Base-by-base conservation (phyloP, 2,888 invertebrate genomes). In the Troides oblongomaculatus region DNA sequence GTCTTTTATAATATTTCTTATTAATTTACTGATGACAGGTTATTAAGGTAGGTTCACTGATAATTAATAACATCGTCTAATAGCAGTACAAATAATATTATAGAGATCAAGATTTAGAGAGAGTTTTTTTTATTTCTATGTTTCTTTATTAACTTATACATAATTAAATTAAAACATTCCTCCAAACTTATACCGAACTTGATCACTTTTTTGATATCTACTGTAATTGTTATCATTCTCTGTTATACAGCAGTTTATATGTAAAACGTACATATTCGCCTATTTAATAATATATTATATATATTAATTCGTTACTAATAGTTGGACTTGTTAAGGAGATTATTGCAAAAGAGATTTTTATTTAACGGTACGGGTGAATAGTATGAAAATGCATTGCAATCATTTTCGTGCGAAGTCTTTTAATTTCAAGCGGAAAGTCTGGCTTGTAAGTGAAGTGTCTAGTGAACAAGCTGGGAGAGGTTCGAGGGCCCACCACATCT, bases 401-500 rank as follows among this genome's bases (percentile, higher is more conserved):
- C 62, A 70, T 59, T 70, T 69, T 70, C 46, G 53, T 65, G 65
- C 17, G 21, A 53, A 65, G 69, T 57, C 62, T 66, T 66, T 70
- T 70, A 70, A 69, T 69, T 69, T 66, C 18, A 46, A 58, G 65
- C 61, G 43, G 64, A 50, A 58, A 68, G 63, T 12, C 56, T 62
- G 69, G 62, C 66, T 62, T 62, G 65, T 66, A 62, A 58, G 69
- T 46, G 39, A 59, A 70, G 69, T 70, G 69, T 66, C 65, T 65
- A 57, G 36, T 62, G 65, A 65, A 69, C 62, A 56, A 61, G 69
- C 58, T 14, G 58, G 64, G 43, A 69, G 69, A 62, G 64, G 25
- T 69, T 69, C 65, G 65, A 69, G 69, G 57, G 65, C 56, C 56
- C 63, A 50, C 50, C 69, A 69, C 64, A 64, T 69, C 69, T 62